A percentile compares a stretch with the other conserved stretches of the same genome.
These are phyloP conservation scores for Hypanus sabinus DNA, from an alignment of 2,113 vertebrate species.

Conservation along the genomic window DNA sequence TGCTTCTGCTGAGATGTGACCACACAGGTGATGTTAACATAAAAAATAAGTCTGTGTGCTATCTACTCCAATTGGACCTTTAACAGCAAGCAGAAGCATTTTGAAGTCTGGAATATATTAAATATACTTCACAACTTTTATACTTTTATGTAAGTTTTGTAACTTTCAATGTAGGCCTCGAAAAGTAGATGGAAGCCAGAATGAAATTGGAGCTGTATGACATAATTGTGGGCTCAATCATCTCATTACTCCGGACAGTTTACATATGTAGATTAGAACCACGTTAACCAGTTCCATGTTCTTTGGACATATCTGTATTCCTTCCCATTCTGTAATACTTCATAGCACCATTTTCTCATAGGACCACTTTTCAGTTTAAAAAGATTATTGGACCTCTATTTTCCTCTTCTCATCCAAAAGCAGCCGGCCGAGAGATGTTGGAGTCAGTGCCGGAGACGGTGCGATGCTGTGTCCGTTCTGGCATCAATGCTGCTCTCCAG, in stretches of 20 bases:
- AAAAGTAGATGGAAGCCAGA: background rate
- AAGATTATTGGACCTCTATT: too few relatives aligned
- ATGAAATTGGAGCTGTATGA: background rate
- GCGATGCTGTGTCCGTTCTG: too few relatives aligned
- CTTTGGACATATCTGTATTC: background rate
- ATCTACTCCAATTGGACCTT: slow-evolving; percentile 10
- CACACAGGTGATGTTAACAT: background rate
- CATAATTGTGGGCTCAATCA: background rate
- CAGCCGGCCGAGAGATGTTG: too few relatives aligned
- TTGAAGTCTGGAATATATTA: slow-evolving; percentile 19
- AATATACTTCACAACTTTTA: slow-evolving; percentile 15
- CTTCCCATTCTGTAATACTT: background rate
- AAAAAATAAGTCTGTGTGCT: background rate
- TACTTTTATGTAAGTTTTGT: slow-evolving; percentile 1
- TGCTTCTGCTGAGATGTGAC: background rate
- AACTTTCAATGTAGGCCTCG: background rate
- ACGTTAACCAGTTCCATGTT: background rate
- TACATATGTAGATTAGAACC: slow-evolving; percentile 11
- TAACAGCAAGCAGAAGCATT: background rate
- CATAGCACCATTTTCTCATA: background rate
- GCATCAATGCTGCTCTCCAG: too few relatives aligned
- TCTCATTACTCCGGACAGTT: background rate
- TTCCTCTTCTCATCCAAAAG: background rate
- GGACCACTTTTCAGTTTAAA: background rate
- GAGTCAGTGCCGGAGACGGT: too few relatives aligned